Evolutionary conservation across 2,113 vertebrate genomes (phyloP), one percentile per base, ranked within the genome.

Genomic region (Myotis davidii): DNA sequence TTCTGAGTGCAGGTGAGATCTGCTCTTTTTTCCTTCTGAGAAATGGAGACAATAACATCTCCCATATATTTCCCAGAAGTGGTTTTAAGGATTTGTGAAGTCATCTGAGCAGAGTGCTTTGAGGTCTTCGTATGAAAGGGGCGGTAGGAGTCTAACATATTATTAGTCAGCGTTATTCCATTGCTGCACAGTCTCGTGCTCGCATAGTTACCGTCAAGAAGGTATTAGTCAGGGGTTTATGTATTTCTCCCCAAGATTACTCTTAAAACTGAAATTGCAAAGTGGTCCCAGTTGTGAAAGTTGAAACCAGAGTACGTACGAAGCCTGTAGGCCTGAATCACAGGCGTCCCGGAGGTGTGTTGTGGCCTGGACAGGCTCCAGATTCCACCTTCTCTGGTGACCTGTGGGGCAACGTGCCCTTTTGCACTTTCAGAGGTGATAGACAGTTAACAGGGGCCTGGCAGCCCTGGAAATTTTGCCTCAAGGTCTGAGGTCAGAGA

Each of bases 161-260:
- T 61, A 76, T 96, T 97, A 95, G 85, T 95, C 92, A 94, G 84
- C 73, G 2, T 56, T 91, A 72, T 95, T 94, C 52, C 70, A 45
- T 61, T 59, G 79, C 39, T 52, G 12, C 45, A 10, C 4, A 10
- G 29, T 79, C 82, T 94, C 42, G 8, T 13, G 39, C 70, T 52
- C 42, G n/a, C 76, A 39, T 8, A 69, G 92, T 85, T 94, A 82
- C 0, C 93, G 78, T 67, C 0, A 2, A 85, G 69, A 79, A 85
- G 83, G 95, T 56, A 91, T 96, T 97, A 93, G 96, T 73, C 85
- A 84, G 88, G 94, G 92, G 79, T 93, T 98, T 98, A 95, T 94
- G 92, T 92, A 94, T 96, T 97, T 96, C 94, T 85, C 92, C 89
- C 88, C 70, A 82, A 96, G 95, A 97, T 97, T 92, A 96, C 95